Base-by-base conservation (phyloP, 1,140 invertebrate genomes). In the Diorhabda carinulata region DNA sequence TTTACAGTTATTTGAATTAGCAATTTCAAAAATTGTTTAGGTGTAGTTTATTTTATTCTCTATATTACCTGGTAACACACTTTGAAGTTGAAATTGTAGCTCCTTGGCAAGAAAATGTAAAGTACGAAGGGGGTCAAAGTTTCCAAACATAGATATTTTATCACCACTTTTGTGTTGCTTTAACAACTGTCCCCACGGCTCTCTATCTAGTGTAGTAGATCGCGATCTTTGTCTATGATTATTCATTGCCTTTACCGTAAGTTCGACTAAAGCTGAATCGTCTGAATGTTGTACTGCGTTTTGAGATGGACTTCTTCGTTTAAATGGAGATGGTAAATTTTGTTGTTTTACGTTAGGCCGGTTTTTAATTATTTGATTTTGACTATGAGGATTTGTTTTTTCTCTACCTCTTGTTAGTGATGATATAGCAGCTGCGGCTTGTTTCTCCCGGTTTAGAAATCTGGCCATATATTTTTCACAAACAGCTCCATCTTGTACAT, bases 81-180 rank as follows among this genome's bases (percentile, higher is more conserved):
- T 59, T 64, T 73, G 60, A 45, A 80, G 62, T 61, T 79, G 76
- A 44, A 65, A 70, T 58, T 77, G 71, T 42, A 81, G 67, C 68
- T 81, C 79, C 62, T 75, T 77, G 4, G 77, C 73, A 41, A 81
- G 69, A 73, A 80, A 80, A 71, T 80, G 78, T 58, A 81, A 67
- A 3, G 77, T 79, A 52, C 77, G 56, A 47, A 81, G 71, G 3
- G 79, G 79, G 69, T 81, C 78, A 70, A 78, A 80, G 60, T 72
- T 77, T 42, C 72, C 74, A 67, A 81, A 81, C 5, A 70, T 66
- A n/a, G 74, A 74, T n/a, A 76, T 60, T 57, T 75, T 75, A 52
- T 77, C 75, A 9, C 68, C 71, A 57, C 74, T 73, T 47, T 67
- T 71, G 42, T 75, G 71, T 44, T 71, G 67, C 41, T 72, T 73